Percentiles rank a stretch among this genome's conserved stretches.
phyloP scores from a whole-genome alignment of 2,888 invertebrate species.

The Sarcophaga carnaria region DNA sequence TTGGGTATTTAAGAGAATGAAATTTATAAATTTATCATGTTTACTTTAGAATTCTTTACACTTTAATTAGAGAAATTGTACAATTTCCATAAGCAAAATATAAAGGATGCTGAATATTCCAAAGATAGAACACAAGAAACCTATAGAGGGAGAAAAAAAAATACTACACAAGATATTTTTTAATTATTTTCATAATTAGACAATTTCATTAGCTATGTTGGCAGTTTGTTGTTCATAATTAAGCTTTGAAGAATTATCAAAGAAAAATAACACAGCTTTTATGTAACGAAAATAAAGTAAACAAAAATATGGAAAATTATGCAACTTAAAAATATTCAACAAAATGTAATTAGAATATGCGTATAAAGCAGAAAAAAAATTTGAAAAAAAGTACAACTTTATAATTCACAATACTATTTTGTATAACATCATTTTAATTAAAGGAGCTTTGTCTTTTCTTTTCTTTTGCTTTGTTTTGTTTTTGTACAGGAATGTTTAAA shows the following conservation, averaged over 20 bases:
- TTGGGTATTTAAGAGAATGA: constrained; percentile 54
- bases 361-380: constrained; percentile 31
- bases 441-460: constrained; percentile 46
- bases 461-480: constrained; percentile 20
- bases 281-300: constrained; percentile 4
- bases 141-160: constrained; percentile 27
- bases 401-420: constrained; percentile 27
- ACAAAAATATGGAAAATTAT: constrained; percentile 13
- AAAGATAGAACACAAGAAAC: constrained; percentile 66
- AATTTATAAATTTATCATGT: constrained; percentile 56
- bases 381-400: constrained; percentile 67
- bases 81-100: constrained; percentile 69
- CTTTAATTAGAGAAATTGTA: constrained; percentile 63
- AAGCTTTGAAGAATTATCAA: constrained; percentile 25
- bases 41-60: constrained; percentile 55
- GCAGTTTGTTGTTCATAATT: constrained; percentile 47
- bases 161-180: constrained; percentile 16
- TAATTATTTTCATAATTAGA: neutral
- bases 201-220: constrained; percentile 38
- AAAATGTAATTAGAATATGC: constrained; percentile 22
- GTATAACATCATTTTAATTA: constrained; percentile 45
- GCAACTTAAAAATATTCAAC: constrained; percentile 66
- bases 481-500: constrained; percentile 79
- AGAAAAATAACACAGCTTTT: constrained; percentile 65
- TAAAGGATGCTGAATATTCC: constrained; percentile 64